Percentiles rank a stretch among this genome's conserved stretches.
Evolutionary conservation across 2,797 vertebrate species (phyloP).

Genomic region (Hippoglossus hippoglossus): DNA sequence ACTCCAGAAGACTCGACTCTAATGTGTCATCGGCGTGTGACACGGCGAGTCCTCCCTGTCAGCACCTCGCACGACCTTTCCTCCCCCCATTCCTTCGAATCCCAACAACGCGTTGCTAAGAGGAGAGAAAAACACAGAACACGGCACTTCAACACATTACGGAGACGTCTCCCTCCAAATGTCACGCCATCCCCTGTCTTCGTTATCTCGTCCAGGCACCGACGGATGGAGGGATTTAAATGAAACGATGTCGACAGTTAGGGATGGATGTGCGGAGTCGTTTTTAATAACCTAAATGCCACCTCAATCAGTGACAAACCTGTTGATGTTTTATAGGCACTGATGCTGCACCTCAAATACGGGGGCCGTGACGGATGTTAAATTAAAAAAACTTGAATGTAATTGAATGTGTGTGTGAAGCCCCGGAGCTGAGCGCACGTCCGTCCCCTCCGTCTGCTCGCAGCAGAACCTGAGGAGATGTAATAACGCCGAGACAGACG

Average conservation of each 20-base stretch:
- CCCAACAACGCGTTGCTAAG: constrained; percentile 45
- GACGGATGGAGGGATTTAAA: constrained; percentile 45
- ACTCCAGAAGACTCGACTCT: background rate
- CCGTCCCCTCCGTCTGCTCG: background rate
- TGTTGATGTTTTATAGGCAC: constrained; percentile 25
- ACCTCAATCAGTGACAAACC: constrained; percentile 24
- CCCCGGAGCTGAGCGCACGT: background rate
- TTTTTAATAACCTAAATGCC: constrained; percentile 53
- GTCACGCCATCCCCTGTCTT: constrained; percentile 69
- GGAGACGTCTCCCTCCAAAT: constrained; percentile 59
- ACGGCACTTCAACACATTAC: constrained; percentile 27
- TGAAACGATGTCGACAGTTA: constrained; percentile 37
- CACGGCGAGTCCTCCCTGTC: constrained; percentile 17
- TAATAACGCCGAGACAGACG: background rate
- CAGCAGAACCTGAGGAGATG: background rate
- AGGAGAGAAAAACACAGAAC: background rate
- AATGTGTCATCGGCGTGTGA: background rate
- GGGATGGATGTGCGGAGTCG: constrained; percentile 32
- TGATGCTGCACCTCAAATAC: background rate
- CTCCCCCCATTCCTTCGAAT: constrained; percentile 41
- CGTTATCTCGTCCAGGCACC: constrained; percentile 53
- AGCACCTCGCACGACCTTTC: constrained; percentile 61
- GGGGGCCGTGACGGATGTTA: constrained; percentile 21
- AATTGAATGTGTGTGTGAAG: constrained; percentile 1
- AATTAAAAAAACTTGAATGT: constrained; percentile 24